Base-by-base conservation (phyloP, 2,113 vertebrate species). In the Rafetus swinhoei region DNA sequence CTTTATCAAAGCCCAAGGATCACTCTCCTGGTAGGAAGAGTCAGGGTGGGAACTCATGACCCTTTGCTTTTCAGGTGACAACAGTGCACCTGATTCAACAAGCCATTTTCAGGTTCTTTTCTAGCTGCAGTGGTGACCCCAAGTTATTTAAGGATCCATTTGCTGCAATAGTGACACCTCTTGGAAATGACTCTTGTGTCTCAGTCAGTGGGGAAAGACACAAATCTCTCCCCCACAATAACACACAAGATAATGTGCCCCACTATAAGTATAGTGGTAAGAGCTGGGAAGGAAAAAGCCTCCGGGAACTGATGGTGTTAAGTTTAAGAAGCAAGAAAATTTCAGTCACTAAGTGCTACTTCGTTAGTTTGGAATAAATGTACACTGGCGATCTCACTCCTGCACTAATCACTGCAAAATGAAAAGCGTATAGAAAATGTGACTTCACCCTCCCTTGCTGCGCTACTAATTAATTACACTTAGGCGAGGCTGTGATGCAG, bases 331-430 rank as follows among this genome's bases (percentile, higher is more conserved):
- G 87, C 93, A 86, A 96, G 94, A 88, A 94, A 57, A 87, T 89
- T 91, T 87, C 90, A 92, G 94, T 96, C 95, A 96, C 96, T 77
- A 96, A 95, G 95, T 97, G 95, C 97, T 96, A 93, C 92, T 96
- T 95, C 35, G 39, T 35, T 29, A 62, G 53, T 82, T 50, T 13
- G 69, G 95, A 87, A 94, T 86, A 86, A 93, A 94, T 88, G 82
- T 90, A 72, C 10, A 85, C 95, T 95, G 94, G 91, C 84, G 10
- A 21, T 6, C 86, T 93, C 45, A 86, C 45, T 74, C 32, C 65
- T 32, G 72, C 9, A 39, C 59, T 74, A 35, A 88, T 72, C 83
- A 55, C 65, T 76, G 76, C 88, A 45, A 1, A 14, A 2, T 4
- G 52, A 35, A 56, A 79, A 69, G 79, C 85, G 56, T 69, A 25